phyloP scores from a whole-genome alignment of 2,113 vertebrate species.

The Xiphophorus couchianus region DNA sequence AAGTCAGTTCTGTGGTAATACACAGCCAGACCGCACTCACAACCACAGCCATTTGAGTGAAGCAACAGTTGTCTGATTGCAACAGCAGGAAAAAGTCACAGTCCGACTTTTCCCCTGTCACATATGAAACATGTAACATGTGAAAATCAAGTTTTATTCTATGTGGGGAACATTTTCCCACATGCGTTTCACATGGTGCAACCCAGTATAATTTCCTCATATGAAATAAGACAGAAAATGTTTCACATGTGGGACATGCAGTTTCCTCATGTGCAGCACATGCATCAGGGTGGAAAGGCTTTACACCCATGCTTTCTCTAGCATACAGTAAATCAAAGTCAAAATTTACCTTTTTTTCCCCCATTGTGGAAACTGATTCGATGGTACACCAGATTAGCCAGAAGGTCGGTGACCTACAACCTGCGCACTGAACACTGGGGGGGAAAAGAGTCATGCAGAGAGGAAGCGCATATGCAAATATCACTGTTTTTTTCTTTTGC shows the following conservation, averaged over 20 bases:
- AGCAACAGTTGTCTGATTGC: not conserved
- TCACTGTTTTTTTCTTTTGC: not conserved
- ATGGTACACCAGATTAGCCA: not conserved
- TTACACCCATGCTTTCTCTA: too few relatives aligned
- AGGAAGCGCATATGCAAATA: not conserved
- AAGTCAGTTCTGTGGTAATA: not conserved
- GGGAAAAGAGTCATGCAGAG: not conserved
- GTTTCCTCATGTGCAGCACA: too few relatives aligned
- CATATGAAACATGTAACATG: too few relatives aligned
- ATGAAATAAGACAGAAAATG: too few relatives aligned
- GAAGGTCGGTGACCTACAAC: not conserved
- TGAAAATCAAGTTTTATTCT: too few relatives aligned
- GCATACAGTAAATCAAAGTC: too few relatives aligned
- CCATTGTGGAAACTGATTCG: not conserved
- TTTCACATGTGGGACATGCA: too few relatives aligned
- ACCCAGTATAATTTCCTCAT: too few relatives aligned
- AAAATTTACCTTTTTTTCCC: not conserved
- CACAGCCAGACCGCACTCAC: not conserved
- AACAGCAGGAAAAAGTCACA: not conserved
- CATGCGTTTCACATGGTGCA: too few relatives aligned
- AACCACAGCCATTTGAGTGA: not conserved
- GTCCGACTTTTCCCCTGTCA: not conserved
- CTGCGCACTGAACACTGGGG: not conserved
- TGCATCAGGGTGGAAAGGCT: too few relatives aligned
- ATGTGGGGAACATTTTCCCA: too few relatives aligned